These are phyloP conservation scores for Prenolepis imparis DNA, from an alignment of 2,888 invertebrate species.

Conservation along the genomic window DNA sequence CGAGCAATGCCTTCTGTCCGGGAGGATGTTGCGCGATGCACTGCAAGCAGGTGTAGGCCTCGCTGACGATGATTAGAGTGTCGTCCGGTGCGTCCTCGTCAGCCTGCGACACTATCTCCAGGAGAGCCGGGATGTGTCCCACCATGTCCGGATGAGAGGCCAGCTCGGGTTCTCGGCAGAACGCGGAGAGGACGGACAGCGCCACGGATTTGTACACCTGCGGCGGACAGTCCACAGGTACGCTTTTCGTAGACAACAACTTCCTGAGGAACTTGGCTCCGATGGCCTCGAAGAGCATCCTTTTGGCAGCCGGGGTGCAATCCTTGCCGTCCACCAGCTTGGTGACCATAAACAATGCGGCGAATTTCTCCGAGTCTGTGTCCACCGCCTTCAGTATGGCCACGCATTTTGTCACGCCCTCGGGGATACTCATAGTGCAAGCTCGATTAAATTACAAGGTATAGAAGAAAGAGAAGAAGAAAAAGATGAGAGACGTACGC, in stretches of 20 bases:
- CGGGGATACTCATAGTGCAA: slow-evolving; percentile 88
- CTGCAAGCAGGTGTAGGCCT: slow-evolving; percentile 94
- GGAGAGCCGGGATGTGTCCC: slow-evolving; percentile 93
- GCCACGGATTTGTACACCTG: slow-evolving; percentile 97
- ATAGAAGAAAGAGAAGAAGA: neutral
- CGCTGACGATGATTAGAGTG: slow-evolving; percentile 94
- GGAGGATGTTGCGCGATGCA: slow-evolving; percentile 92
- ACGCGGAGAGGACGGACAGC: slow-evolving; percentile 94
- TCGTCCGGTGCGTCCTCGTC: slow-evolving; percentile 95
- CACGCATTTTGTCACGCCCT: slow-evolving; percentile 94
- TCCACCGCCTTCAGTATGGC: slow-evolving; percentile 92
- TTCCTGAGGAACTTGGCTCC: slow-evolving; percentile 95
- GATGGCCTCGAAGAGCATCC: slow-evolving; percentile 95
- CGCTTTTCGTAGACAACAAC: slow-evolving; percentile 91
- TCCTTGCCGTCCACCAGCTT: slow-evolving; percentile 95
- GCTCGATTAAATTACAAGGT: neutral
- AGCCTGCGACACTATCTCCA: slow-evolving; percentile 94
- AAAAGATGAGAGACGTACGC: neutral
- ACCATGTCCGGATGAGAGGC: slow-evolving; percentile 94
- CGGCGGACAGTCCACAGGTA: slow-evolving; percentile 95
- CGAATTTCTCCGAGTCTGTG: slow-evolving; percentile 96
- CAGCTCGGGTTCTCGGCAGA: slow-evolving; percentile 93
- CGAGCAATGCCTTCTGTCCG: slow-evolving; percentile 93
- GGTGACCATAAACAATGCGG: slow-evolving; percentile 96
- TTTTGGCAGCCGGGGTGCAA: slow-evolving; percentile 91